These are phyloP conservation scores for Eumaeus atala DNA, from an alignment of 1,140 invertebrate genomes.

Conservation along the genomic window DNA sequence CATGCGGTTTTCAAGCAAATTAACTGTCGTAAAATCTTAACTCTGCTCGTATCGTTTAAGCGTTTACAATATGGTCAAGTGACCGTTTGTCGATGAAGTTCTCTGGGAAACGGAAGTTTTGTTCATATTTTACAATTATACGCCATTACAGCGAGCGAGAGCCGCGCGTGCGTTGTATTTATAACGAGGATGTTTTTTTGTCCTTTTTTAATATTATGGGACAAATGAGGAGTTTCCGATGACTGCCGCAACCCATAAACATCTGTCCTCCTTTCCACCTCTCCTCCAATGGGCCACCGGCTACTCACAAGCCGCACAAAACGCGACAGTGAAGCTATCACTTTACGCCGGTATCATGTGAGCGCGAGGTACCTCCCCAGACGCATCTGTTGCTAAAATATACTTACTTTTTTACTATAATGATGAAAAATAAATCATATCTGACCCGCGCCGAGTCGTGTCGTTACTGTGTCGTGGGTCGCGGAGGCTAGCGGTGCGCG, in stretches of 20 bases:
- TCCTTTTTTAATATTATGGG: too few species aligned
- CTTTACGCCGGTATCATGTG: too few species aligned
- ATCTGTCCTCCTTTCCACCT: too few species aligned
- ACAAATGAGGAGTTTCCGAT: not conserved
- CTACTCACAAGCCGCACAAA: too few species aligned
- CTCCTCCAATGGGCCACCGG: too few species aligned
- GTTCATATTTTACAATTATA: conserved; percentile 8
- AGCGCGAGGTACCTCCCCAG: too few species aligned
- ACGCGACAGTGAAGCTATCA: too few species aligned
- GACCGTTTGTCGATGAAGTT: conserved; percentile 25
- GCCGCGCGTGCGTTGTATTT: too few species aligned
- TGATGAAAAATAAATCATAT: conserved; percentile 1
- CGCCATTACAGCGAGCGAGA: not conserved
- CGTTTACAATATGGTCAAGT: conserved; percentile 38
- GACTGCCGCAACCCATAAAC: not conserved
- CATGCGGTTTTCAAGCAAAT: conserved; percentile 45
- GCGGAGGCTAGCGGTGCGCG: not conserved
- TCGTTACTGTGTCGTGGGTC: not conserved
- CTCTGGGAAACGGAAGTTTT: conserved; percentile 22
- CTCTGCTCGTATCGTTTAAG: conserved; percentile 43
- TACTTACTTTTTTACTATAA: too few species aligned
- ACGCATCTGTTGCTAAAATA: too few species aligned
- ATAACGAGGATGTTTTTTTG: too few species aligned
- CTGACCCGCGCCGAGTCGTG: conserved; percentile 6
- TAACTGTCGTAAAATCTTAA: conserved; percentile 64